phyloP scores from a whole-genome alignment of 1,140 invertebrate species.

The Formica exsecta region DNA sequence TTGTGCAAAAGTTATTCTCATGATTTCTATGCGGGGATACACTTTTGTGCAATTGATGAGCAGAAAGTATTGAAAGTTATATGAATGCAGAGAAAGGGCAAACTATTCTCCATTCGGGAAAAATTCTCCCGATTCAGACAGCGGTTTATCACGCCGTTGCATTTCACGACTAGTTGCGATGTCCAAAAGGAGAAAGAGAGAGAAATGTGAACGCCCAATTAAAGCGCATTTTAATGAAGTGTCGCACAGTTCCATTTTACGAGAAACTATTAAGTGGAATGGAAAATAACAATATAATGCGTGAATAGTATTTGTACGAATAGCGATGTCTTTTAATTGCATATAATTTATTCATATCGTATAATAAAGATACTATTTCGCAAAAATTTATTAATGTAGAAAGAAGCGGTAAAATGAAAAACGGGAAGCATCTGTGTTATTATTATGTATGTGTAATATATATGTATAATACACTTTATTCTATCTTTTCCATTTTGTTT shows the following conservation, averaged over 20 bases:
- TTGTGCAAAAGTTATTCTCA: not conserved
- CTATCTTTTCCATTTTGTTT: not conserved
- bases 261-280: not conserved
- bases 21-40: not conserved
- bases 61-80: constrained; percentile 18
- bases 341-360: not conserved
- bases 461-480: not conserved
- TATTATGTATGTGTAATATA: not conserved
- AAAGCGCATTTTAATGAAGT: not conserved
- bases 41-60: not conserved
- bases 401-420: not conserved
- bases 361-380: not conserved
- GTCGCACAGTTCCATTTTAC: not conserved
- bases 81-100: not conserved
- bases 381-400: not conserved
- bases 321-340: not conserved
- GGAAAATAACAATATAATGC: not conserved
- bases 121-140: constrained; percentile 27
- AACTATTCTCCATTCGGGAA: not conserved
- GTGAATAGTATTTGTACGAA: not conserved
- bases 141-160: not conserved
- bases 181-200: not conserved
- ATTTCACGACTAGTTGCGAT: not conserved
- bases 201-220: not conserved
- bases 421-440: not conserved